Conservation (phyloP, 2,113 vertebrate genomes). For the Megaceryle torquata region DNA sequence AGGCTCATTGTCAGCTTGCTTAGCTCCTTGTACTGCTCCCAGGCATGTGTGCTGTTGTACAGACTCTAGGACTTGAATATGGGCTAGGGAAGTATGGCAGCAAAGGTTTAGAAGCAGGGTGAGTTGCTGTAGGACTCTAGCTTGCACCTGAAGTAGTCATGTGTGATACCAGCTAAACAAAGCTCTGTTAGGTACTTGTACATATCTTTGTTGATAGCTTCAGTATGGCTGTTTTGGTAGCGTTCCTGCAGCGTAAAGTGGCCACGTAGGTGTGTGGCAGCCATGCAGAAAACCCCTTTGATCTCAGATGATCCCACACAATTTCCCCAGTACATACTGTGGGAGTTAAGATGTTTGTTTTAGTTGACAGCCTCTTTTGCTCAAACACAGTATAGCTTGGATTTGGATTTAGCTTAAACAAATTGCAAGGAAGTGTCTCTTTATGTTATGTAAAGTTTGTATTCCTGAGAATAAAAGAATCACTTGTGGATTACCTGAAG, state of each 20-base stretch:
- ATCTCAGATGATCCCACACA: background rate
- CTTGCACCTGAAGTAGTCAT: background rate
- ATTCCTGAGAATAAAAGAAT: constrained; percentile 19
- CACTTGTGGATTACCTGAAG: constrained; percentile 6
- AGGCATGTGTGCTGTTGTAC: rapidly evolving
- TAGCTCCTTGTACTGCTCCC: background rate
- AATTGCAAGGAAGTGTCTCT: background rate
- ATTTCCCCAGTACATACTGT: background rate
- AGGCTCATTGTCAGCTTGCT: background rate
- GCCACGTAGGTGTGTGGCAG: background rate
- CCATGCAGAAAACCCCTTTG: background rate
- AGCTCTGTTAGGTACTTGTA: background rate
- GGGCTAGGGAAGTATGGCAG: background rate
- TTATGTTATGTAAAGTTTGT: background rate
- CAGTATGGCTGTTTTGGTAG: background rate
- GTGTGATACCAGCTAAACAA: background rate
- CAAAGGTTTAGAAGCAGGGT: background rate
- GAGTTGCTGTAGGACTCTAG: background rate
- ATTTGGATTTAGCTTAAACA: constrained; percentile 23
- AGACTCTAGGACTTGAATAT: background rate
- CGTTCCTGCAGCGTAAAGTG: background rate
- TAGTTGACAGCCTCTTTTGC: constrained; percentile 14
- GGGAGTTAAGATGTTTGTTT: constrained; percentile 22
- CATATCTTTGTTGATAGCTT: background rate
- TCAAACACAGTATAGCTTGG: background rate